Percentiles rank a stretch among this genome's conserved stretches.
phyloP scores from a whole-genome alignment of 1,140 invertebrate genomes.

The Procambarus virginalis region DNA sequence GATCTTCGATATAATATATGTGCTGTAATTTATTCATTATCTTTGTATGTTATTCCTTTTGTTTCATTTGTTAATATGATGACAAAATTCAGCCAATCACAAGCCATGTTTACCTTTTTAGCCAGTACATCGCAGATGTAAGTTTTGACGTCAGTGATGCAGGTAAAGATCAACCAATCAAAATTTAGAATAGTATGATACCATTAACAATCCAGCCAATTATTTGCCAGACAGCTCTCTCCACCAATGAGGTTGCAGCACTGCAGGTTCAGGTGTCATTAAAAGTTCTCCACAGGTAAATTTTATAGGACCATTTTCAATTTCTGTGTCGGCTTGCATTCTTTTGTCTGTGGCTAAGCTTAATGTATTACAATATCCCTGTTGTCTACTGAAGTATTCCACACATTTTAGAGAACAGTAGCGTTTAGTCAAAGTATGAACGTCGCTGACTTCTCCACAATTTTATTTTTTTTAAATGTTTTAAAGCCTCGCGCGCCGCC shows the following conservation, averaged over 20 bases:
- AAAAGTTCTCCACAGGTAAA: slow-evolving; percentile 43
- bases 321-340: slow-evolving; percentile 61
- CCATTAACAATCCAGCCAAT: slow-evolving; percentile 24
- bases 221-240: slow-evolving; percentile 13
- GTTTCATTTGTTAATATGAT: neutral
- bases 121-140: neutral
- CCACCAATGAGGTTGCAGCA: slow-evolving; percentile 26
- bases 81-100: neutral
- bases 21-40: neutral
- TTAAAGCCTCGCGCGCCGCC: no score
- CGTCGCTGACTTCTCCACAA: slow-evolving; percentile 40
- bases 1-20: neutral
- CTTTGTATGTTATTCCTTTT: neutral
- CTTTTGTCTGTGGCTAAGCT: slow-evolving; percentile 64
- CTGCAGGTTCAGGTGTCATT: slow-evolving; percentile 21
- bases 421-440: slow-evolving; percentile 45
- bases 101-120: neutral
- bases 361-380: slow-evolving; percentile 61
- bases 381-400: slow-evolving; percentile 62
- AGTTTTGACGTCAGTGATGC: slow-evolving; percentile 2
- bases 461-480: no score
- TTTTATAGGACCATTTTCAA: slow-evolving; percentile 49
- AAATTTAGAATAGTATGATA: slow-evolving; percentile 2
- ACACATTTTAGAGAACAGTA: slow-evolving; percentile 64
- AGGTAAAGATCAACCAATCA: slow-evolving; percentile 12